Evolutionary conservation across 2,797 vertebrate genomes (phyloP).

Genomic region (Schizothorax lantsangensis): DNA sequence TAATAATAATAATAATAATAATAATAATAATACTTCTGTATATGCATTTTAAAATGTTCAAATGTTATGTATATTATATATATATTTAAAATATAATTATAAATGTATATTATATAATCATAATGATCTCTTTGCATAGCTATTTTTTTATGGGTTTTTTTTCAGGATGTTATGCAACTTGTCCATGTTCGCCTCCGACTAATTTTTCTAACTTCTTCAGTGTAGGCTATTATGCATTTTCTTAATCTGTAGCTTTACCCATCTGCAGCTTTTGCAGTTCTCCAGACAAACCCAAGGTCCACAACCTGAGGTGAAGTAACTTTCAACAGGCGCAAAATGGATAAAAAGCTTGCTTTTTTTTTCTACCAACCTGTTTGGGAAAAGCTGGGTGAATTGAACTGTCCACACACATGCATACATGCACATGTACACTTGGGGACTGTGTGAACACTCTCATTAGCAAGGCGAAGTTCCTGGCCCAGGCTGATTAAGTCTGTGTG

Average conservation of each 20-base stretch:
- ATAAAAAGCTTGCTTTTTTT: constrained; percentile 31
- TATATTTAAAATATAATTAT: neutral
- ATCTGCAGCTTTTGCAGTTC: constrained; percentile 5
- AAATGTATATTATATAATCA: neutral
- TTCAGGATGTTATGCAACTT: neutral
- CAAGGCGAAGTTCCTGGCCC: constrained; percentile 40
- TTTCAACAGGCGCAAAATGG: neutral
- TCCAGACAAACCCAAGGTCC: constrained; percentile 28
- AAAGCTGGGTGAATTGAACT: constrained; percentile 34
- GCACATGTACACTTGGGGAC: constrained; percentile 28
- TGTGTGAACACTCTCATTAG: constrained; percentile 61
- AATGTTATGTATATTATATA: neutral
- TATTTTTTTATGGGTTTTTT: neutral
- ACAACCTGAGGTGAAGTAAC: constrained; percentile 30
- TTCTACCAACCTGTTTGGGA: constrained; percentile 17
- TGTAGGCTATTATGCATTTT: neutral
- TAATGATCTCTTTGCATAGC: neutral
- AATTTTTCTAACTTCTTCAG: neutral
- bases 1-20: neutral
- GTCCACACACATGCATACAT: constrained; percentile 35
- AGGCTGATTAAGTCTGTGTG: constrained; percentile 64
- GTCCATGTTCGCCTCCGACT: neutral
- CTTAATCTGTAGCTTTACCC: neutral
- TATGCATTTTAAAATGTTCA: neutral
- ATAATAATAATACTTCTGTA: neutral